phyloP scores from a whole-genome alignment of 2,113 vertebrate genomes.

The Istiophorus platypterus region DNA sequence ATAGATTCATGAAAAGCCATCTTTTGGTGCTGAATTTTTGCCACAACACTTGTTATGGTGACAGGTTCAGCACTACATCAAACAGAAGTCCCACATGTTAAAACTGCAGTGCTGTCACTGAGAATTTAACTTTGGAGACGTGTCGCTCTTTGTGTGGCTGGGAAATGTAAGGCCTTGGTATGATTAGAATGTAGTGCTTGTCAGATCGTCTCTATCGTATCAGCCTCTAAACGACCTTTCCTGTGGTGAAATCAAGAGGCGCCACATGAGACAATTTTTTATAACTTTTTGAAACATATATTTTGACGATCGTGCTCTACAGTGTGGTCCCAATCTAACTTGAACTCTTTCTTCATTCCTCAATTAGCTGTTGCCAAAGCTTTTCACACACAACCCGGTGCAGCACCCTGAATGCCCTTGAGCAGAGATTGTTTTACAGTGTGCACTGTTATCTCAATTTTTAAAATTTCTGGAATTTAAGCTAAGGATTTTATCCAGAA shows the following conservation, averaged over 20 bases:
- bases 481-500: no score
- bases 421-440: not conserved
- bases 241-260: no score
- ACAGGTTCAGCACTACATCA: not conserved
- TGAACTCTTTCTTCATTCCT: not conserved
- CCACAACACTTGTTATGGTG: not conserved
- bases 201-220: not conserved
- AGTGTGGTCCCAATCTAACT: not conserved
- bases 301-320: not conserved
- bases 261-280: not conserved
- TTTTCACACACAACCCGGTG: not conserved
- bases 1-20: constrained; percentile 1
- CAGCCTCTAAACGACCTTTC: not conserved
- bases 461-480: no score
- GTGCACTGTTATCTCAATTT: no score
- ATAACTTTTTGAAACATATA: not conserved
- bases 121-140: no score
- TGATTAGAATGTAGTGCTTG: not conserved
- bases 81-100: not conserved
- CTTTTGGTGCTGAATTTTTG: not conserved
- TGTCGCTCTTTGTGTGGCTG: not conserved
- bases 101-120: not conserved
- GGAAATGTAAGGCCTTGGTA: not conserved
- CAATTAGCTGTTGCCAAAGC: not conserved
- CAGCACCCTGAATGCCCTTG: no score